Evolutionary conservation across 2,113 vertebrate genomes (phyloP).

Genomic region (Oncorhynchus nerka): DNA sequence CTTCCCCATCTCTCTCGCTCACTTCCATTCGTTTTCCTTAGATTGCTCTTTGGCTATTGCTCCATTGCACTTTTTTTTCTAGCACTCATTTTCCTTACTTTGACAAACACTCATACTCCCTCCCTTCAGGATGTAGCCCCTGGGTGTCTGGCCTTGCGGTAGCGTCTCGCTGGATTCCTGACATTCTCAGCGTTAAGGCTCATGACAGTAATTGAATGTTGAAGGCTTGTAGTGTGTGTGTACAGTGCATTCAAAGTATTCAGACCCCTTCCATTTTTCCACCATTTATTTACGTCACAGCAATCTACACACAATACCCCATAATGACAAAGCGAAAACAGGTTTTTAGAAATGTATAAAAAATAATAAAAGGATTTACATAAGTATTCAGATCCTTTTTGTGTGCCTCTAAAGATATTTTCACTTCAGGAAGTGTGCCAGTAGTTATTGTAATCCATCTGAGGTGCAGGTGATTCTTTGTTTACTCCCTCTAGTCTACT

Average conservation of each 20-base stretch:
- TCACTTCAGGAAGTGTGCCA: neutral
- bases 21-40: neutral
- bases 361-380: no score
- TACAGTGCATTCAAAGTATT: neutral
- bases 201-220: conserved; percentile 16
- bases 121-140: conserved; percentile 24
- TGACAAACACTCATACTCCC: neutral
- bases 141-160: conserved; percentile 18
- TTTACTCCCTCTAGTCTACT: conserved; percentile 1
- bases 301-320: no score
- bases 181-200: conserved; percentile 35
- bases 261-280: no score
- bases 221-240: neutral
- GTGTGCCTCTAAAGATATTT: neutral
- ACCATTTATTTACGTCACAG: no score
- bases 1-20: neutral
- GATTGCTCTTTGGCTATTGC: neutral
- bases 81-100: conserved; percentile 16
- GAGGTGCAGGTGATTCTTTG: conserved; percentile 25
- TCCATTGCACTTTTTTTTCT: conserved; percentile 22
- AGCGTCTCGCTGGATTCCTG: conserved; percentile 40
- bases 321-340: no score
- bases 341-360: no score
- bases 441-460: conserved; percentile 9
- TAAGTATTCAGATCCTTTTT: neutral